A percentile compares a stretch with the other conserved stretches of the same genome.
Evolutionary conservation across 1,140 invertebrate species (phyloP).

Genomic region (Chionoecetes opilio): DNA sequence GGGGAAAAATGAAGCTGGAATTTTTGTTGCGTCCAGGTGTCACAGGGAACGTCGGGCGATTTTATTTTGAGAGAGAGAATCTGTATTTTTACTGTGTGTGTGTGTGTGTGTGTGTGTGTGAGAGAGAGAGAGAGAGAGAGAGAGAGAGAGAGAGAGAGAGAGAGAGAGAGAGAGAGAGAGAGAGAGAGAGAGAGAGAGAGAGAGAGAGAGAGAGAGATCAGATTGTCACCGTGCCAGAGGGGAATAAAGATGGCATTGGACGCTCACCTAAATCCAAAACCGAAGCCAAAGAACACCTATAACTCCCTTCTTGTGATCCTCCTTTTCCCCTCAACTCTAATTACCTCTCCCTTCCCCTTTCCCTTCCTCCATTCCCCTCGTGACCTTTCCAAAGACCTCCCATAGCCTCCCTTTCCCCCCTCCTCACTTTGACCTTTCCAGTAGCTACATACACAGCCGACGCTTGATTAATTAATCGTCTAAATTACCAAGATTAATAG

Average conservation of each 20-base stretch:
- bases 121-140: too few relatives aligned
- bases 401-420: not conserved
- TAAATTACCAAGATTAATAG: too few relatives aligned
- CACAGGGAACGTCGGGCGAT: not conserved
- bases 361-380: not conserved
- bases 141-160: too few relatives aligned
- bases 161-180: too few relatives aligned
- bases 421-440: too few relatives aligned
- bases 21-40: not conserved
- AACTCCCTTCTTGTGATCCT: not conserved
- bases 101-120: not conserved
- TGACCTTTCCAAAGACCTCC: not conserved
- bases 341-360: not conserved
- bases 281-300: too few relatives aligned
- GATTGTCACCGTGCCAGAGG: conserved; percentile 12
- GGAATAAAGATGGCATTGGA: not conserved
- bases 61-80: not conserved
- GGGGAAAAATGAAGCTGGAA: not conserved
- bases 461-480: too few relatives aligned
- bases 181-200: too few relatives aligned
- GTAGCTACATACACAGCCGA: too few relatives aligned
- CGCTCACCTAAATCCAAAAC: not conserved
- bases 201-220: too few relatives aligned
- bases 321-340: not conserved
- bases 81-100: not conserved